Evolutionary conservation across 2,797 vertebrate species (phyloP), one percentile per base, ranked within the genome.

Genomic region (Amphiprion clarkii): DNA sequence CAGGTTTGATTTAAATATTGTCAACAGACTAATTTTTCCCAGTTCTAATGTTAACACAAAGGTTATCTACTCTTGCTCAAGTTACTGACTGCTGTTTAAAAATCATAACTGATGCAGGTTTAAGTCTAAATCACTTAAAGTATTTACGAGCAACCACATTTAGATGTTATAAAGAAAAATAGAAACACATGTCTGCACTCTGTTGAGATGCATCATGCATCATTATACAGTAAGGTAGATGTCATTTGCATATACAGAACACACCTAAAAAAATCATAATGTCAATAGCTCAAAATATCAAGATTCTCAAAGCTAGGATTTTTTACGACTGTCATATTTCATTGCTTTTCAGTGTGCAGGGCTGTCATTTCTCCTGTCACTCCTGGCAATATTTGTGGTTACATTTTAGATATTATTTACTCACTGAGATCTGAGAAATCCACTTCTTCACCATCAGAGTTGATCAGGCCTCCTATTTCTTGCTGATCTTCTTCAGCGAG

Each of bases 361-460:
- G 39, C 27, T 3, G 49, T 14, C 1, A 4, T 5, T 4, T 63
- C 52, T 54, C 6, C n/a, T 5, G 33, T 33, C 33, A 33, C 2
- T 33, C 33, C 33, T 33, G 6, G 2, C 33, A 33, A 33, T 33
- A 33, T 51, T 5, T 46, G 2, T 4, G 10, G 10, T 39, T 57
- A 1, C 0, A 42, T 19, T 44, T 44, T 17, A 39, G 36, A 44
- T n/a, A 11, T 31, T 12, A 25, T 67, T 39, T 49, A 82, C 90
- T 92, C 48, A 94, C 93, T 44, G 23, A 88, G 66, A 71, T 90
- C 85, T 13, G 89, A 87, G 75, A 88, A 91, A 42, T 92, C 92
- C 46, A 94, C 88, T 72, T 94, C 93, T 76, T 94, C 93, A n/a
- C 93, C 93, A 58, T 94, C 93, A 12, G 93, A 94, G 82, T 94